Evolutionary conservation across 2,888 invertebrate species (phyloP), one percentile per base, ranked within the genome.

Genomic region (Nasonia oneida): DNA sequence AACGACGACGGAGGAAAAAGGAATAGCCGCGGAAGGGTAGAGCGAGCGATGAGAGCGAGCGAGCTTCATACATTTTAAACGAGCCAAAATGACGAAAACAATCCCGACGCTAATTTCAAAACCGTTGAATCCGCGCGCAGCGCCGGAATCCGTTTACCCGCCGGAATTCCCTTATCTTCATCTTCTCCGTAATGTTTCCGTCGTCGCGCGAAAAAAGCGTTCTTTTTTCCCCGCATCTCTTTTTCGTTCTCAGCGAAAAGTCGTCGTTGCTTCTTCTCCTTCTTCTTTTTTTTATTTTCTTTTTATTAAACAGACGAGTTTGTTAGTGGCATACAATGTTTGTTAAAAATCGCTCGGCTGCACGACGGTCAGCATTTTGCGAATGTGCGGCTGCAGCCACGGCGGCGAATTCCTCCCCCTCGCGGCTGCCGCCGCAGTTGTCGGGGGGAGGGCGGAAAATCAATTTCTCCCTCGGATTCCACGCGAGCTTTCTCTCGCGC

Each of bases 11-110:
- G 47, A 39, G 71, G 42, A 29, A 53, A 57, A 81, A 76, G 18
- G 50, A 33, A 76, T 37, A 67, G 79, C 4, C 64, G 53, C 50
- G 71, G 70, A 70, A 77, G 4, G 23, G 0, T n/a, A n/a, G 57
- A 3, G 8, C 39, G 29, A 81, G 71, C 12, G 50, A 71, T 29
- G 33, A 42, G 73, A 64, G 61, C 3, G 29, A 70, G 57, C 80
- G 83, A 86, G 86, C 81, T 85, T 87, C 84, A 87, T 88, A 85
- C 82, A 88, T 89, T 89, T 89, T 85, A 87, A 86, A 87, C 87
- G 86, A 88, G 83, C 80, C 85, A 85, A 88, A 88, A 85, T 86
- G 87, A 85, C 87, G 83, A 87, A 87, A 88, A 89, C 88, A 88
- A 88, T 88, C 61, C 80, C 81, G 79, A 61, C 79, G 83, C 88